phyloP scores from a whole-genome alignment of 2,797 vertebrate species.

The Erpetoichthys calabaricus region DNA sequence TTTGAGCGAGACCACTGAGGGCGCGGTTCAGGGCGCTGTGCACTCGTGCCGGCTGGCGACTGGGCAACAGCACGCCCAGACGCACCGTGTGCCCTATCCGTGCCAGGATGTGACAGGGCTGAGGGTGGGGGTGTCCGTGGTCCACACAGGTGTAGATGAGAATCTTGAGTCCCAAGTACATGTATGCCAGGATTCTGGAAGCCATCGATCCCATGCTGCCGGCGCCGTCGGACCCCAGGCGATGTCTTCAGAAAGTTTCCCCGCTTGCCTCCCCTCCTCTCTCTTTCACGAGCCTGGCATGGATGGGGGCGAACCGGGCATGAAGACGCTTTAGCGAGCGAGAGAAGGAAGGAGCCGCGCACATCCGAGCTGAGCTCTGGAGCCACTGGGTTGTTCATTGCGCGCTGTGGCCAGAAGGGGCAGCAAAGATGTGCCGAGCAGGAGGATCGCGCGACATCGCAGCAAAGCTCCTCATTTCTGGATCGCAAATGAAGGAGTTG shows the following conservation, averaged over 20 bases:
- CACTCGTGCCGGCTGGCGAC: slow-evolving; percentile 44
- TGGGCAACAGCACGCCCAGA: slow-evolving; percentile 65
- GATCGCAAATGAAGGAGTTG: no score
- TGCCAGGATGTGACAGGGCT: slow-evolving; percentile 61
- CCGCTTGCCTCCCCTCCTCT: slow-evolving; percentile 27
- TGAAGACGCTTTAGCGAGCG: no score
- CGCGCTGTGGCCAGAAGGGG: no score
- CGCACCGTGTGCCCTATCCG: slow-evolving; percentile 57
- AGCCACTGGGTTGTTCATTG: no score
- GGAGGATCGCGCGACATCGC: no score
- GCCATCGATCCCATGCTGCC: slow-evolving; percentile 48
- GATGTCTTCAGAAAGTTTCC: slow-evolving; percentile 38
- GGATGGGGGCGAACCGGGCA: no score
- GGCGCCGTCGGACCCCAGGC: slow-evolving; percentile 36
- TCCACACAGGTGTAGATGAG: slow-evolving; percentile 35
- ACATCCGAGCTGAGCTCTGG: no score
- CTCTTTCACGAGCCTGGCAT: no score
- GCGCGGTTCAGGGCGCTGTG: slow-evolving; percentile 53
- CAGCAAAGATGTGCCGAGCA: no score
- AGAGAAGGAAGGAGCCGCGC: no score
- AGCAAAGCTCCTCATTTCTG: no score
- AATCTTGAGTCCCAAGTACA: slow-evolving; percentile 33
- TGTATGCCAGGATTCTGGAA: slow-evolving; percentile 33
- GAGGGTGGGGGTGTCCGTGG: slow-evolving; percentile 53
- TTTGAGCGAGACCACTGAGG: slow-evolving; percentile 40